Conservation (phyloP, 2,113 vertebrate species). For the Pedetes capensis region DNA sequence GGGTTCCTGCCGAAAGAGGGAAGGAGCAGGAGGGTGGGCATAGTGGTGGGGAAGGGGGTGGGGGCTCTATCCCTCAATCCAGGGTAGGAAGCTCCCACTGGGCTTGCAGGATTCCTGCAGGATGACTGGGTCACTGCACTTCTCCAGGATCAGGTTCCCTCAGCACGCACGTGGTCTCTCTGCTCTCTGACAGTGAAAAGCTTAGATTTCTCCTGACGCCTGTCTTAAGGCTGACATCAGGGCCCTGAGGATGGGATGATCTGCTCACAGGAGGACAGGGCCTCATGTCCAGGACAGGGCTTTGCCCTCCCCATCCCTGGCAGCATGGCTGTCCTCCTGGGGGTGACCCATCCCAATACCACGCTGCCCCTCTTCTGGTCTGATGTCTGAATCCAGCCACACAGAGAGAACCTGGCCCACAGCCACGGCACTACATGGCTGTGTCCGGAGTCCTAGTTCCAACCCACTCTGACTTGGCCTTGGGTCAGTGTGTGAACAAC, state of each 20-base stretch:
- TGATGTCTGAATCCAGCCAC: not conserved
- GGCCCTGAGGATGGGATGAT: not conserved
- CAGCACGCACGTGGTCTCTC: not conserved
- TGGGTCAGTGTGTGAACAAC: not conserved
- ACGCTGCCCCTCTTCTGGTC: not conserved
- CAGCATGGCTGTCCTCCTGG: not conserved
- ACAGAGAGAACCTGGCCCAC: not conserved
- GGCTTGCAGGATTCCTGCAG: not conserved
- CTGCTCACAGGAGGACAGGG: not conserved
- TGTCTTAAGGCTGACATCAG: not conserved
- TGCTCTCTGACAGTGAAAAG: not conserved
- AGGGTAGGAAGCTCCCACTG: slow-evolving; percentile 14
- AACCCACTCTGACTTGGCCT: not conserved
- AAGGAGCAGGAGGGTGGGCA: not conserved
- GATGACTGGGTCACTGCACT: not conserved
- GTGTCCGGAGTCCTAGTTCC: not conserved
- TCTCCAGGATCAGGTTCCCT: slow-evolving; percentile 53
- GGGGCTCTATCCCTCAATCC: not conserved
- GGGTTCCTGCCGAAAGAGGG: slow-evolving; percentile 2
- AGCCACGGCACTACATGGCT: no score
- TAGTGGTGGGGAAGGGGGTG: not conserved
- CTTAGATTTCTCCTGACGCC: not conserved
- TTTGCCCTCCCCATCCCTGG: no score
- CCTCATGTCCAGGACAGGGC: not conserved
- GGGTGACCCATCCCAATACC: not conserved